Evolutionary conservation across 2,113 vertebrate genomes (phyloP).

Genomic region (Nerophis lumbriciformis): DNA sequence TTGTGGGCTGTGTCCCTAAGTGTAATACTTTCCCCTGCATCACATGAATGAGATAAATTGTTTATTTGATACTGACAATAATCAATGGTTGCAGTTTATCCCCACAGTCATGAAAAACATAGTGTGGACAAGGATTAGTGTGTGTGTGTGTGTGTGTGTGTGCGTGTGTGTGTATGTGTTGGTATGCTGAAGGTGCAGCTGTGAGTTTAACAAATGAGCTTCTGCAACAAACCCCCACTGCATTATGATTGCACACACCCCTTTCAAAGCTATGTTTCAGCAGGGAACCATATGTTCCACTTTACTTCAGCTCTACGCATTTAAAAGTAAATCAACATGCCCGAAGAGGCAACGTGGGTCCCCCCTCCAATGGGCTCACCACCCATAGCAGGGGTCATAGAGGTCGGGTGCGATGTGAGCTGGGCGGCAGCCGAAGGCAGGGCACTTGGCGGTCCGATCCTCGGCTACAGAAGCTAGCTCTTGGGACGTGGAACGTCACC

Average conservation of each 20-base stretch:
- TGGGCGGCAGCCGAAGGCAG: too few species aligned
- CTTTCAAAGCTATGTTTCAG: constrained; percentile 61
- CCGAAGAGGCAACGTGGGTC: too few species aligned
- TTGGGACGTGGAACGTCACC: too few species aligned
- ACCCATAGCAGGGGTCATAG: too few species aligned
- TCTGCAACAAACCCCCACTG: constrained; percentile 38
- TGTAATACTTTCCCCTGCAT: background rate
- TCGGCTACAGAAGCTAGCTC: too few species aligned
- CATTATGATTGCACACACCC: constrained; percentile 34
- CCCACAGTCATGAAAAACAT: constrained; percentile 8
- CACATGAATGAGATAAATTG: background rate
- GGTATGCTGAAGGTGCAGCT: constrained; percentile 46
- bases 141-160: constrained; percentile 7
- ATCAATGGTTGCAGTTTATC: background rate
- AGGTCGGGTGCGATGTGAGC: too few species aligned
- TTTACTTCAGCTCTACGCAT: constrained; percentile 57
- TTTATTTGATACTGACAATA: background rate
- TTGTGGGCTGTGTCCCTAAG: background rate
- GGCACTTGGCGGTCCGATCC: too few species aligned
- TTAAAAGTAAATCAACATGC: constrained; percentile 41
- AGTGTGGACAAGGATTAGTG: constrained; percentile 5
- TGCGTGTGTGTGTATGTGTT: constrained; percentile 17
- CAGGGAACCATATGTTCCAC: constrained; percentile 65
- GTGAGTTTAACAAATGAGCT: constrained; percentile 59
- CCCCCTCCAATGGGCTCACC: too few species aligned